Conservation (phyloP, 2,888 invertebrate species). For the Ametastegia equiseti region DNA sequence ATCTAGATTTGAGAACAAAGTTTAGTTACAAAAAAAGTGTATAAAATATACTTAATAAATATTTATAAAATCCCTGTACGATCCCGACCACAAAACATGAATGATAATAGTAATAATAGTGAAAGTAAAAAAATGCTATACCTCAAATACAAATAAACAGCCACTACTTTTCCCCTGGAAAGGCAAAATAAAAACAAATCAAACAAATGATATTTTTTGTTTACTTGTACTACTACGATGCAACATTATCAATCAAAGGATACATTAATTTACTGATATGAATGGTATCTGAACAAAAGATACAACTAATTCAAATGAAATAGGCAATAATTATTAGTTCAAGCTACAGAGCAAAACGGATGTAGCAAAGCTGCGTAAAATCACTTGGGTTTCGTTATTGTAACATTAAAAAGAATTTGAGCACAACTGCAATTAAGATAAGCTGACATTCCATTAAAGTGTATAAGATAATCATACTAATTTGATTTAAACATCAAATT, state of each 20-base stretch:
- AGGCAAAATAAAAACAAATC: constrained; percentile 59
- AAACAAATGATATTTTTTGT: constrained; percentile 33
- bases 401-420: background rate
- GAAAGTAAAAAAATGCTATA: constrained; percentile 65
- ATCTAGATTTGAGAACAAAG: background rate
- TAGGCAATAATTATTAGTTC: constrained; percentile 32
- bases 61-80: constrained; percentile 4
- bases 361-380: constrained; percentile 36
- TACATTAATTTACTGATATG: background rate
- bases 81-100: constrained; percentile 57
- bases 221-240: constrained; percentile 19
- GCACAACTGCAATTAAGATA: background rate
- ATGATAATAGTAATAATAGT: constrained; percentile 52
- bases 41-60: constrained; percentile 1
- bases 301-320: constrained; percentile 23
- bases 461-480: too few relatives aligned
- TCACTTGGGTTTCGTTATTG: background rate
- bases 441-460: background rate
- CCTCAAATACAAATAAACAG: constrained; percentile 69
- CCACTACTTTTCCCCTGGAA: constrained; percentile 71
- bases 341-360: constrained; percentile 36
- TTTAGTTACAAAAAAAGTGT: background rate
- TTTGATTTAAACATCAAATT: too few relatives aligned
- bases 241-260: constrained; percentile 16
- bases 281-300: background rate